Percentiles rank a stretch among this genome's conserved stretches.
Evolutionary conservation across 2,797 vertebrate species (phyloP).

Genomic region (Psittacula derbiana): DNA sequence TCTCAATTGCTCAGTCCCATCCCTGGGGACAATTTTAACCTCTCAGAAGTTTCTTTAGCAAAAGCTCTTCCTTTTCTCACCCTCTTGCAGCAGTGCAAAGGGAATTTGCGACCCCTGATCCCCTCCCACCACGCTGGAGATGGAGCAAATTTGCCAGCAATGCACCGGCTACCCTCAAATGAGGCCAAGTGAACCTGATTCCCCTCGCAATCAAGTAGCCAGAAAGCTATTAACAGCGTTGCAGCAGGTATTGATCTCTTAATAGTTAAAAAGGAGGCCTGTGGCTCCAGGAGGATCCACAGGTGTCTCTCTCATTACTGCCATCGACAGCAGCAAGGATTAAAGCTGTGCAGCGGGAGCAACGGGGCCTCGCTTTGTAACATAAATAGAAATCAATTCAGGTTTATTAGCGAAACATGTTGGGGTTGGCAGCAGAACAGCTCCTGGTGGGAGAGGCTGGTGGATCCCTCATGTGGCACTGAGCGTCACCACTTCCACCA

Average conservation of each 20-base stretch:
- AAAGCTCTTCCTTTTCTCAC: neutral
- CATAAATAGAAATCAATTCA: neutral
- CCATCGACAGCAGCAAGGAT: neutral
- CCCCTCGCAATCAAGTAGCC: neutral
- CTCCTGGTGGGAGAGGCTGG: neutral
- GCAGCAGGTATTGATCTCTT: neutral
- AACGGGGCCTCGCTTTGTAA: neutral
- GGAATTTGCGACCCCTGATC: neutral
- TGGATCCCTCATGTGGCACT: fast-evolving
- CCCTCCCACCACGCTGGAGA: fast-evolving
- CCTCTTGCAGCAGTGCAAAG: neutral
- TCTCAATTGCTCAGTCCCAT: neutral
- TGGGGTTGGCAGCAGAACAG: neutral
- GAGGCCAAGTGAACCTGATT: fast-evolving
- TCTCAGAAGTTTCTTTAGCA: neutral
- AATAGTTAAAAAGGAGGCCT: neutral
- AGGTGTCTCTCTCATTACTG: neutral
- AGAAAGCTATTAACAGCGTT: neutral
- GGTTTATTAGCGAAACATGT: neutral
- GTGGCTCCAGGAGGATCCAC: neutral
- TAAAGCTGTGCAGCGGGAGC: neutral
- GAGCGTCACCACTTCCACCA: fast-evolving
- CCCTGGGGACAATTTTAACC: neutral
- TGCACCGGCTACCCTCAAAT: fast-evolving
- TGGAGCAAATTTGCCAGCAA: neutral